A percentile compares a stretch with the other conserved stretches of the same genome.
These are phyloP conservation scores for Musca vetustissima DNA, from an alignment of 1,140 invertebrate species.

Conservation along the genomic window DNA sequence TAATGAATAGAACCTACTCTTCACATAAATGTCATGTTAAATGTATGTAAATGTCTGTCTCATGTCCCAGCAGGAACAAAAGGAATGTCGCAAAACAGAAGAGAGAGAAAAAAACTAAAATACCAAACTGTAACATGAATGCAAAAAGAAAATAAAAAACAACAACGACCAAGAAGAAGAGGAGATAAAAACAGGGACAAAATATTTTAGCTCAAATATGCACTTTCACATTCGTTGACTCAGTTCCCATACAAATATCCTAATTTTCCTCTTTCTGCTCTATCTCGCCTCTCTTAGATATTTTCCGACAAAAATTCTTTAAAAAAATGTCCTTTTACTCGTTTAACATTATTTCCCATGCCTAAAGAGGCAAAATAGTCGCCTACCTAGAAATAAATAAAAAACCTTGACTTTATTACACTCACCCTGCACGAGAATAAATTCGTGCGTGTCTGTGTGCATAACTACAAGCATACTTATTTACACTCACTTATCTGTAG, in stretches of 20 bases:
- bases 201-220: constrained; percentile 22
- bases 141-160: neutral
- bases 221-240: constrained; percentile 19
- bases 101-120: neutral
- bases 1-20: no score
- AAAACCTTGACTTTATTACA: constrained; percentile 21
- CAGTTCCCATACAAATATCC: neutral
- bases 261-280: no score
- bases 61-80: constrained; percentile 4
- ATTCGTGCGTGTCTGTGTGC: no score
- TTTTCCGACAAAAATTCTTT: no score
- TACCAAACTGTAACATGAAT: neutral
- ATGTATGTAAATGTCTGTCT: constrained; percentile 1
- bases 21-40: constrained; percentile 7
- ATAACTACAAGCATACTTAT: no score
- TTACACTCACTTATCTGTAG: neutral
- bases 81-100: neutral
- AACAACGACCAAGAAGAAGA: neutral
- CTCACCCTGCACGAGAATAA: neutral
- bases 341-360: no score
- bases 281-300: no score
- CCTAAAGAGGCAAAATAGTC: no score
- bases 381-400: neutral
- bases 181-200: neutral
- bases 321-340: no score